Evolutionary conservation across 2,113 vertebrate species (phyloP).

Genomic region (Falco punctatus): DNA sequence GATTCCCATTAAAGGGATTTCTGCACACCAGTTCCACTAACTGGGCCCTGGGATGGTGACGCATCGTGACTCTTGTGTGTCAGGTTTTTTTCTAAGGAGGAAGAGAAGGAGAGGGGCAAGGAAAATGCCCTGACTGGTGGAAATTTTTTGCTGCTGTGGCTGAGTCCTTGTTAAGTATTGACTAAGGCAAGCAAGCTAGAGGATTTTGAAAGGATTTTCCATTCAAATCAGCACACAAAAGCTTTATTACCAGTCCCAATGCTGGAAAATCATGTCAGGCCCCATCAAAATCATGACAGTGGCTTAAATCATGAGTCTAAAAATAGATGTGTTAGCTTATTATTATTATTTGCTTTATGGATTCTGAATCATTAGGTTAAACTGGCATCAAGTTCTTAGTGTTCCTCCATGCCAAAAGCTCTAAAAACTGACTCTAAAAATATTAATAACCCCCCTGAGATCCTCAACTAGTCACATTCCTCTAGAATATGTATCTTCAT

Average conservation of each 20-base stretch:
- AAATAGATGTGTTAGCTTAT: slow-evolving; percentile 40
- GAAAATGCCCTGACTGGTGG: background rate
- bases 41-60: background rate
- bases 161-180: slow-evolving; percentile 7
- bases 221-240: slow-evolving; percentile 46
- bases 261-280: slow-evolving; percentile 21
- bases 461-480: background rate
- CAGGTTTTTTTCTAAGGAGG: background rate
- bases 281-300: slow-evolving; percentile 40
- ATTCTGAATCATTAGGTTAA: slow-evolving; percentile 52
- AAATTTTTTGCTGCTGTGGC: slow-evolving; percentile 23
- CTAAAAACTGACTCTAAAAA: slow-evolving; percentile 27
- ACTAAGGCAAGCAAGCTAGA: slow-evolving; percentile 15
- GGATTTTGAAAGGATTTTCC: slow-evolving; percentile 48
- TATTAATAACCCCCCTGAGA: background rate
- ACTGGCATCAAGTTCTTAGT: background rate
- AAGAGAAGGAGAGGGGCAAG: background rate
- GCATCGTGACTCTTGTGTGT: background rate
- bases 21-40: background rate
- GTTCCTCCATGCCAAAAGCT: background rate
- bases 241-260: background rate
- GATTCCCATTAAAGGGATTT: background rate
- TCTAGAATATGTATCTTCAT: background rate
- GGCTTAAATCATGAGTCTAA: slow-evolving; percentile 26
- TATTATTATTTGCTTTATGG: slow-evolving; percentile 36